Base-by-base conservation (phyloP, 92 coral and sea anemone genomes). In the Phenganax subtilis region DNA sequence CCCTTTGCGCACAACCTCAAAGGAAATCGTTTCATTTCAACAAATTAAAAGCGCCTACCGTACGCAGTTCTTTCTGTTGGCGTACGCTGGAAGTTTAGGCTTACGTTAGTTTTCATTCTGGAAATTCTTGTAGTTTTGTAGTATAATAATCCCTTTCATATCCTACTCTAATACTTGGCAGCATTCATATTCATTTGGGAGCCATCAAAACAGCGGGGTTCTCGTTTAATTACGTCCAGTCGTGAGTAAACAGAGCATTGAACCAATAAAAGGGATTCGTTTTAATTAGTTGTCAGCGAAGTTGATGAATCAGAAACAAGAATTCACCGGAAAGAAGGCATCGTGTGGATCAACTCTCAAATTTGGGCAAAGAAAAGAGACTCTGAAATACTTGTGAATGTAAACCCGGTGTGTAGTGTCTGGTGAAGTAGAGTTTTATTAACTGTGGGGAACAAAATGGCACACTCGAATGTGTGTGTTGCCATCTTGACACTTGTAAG, bases 271-370 rank as follows among this genome's bases (percentile, higher is more conserved):
- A 79, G 68, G 74, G 61, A 76, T 79, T 79, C 74, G 61, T 63
- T 79, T 79, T 79, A 79, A 79, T 79, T 79, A 79, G 74, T 79
- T 79, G 83, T 79, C 83, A 79, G 58, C 83, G 57, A 79, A 79
- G 55, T 79, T 79, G 83, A 79, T 79, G 83, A 79, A 79, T 79
- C 62, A 44, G 65, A 79, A 76, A 64, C 74, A 79, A 79, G 83
- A 79, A 64, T 79, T 51, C 61, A 79, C 83, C 83, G 83, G 83
- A 79, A 79, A 57, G 74, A 65, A 79, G 73, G 27, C 52, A 63
- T 79, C 83, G 83, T 79, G 83, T 79, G 74, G 83, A 47, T 79
- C 61, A 51, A 73, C 51, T 63, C 83, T 63, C 61, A 47, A 79
- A 63, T 79, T 53, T 63, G 62, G 16, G 17, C 54, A 27, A 64